Evolutionary conservation across 2,797 vertebrate species (phyloP), one percentile per base, ranked within the genome.

Genomic region (Rhincodon typus): DNA sequence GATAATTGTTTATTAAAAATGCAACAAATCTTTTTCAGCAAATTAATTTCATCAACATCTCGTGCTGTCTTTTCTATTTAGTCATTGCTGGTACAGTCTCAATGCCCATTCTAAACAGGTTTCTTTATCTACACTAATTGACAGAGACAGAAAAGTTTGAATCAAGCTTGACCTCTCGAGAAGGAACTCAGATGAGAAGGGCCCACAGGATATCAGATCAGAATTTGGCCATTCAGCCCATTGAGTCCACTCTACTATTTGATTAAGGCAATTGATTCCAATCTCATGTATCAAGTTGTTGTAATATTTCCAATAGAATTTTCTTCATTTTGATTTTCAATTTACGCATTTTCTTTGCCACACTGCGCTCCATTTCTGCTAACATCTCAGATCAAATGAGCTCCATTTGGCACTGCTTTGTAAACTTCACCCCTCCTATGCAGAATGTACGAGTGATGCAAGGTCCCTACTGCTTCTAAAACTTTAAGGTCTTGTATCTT

Each of bases 91-190:
- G 4, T 8, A 34, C 27, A 6, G 27, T 30, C 23, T 50, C 90
- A 38, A 38, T 95, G 70, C 70, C 53, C 30, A 50, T 50, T 30
- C 70, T 2, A 50, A 95, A 77, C 69, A 77, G 46, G 27, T 95
- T 94, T 50, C 46, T 95, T 70, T 25, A 95, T 72, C 46, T 95
- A 30, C 27, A 17, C 70, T 95, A 95, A 74, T 53, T 95, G 70
- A 50, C 17, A 95, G 15, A 77, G 46, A 3, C 3, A 91, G 88
- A 25, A 13, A 30, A 95, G 42, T n/a, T 74, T 46, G 74, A 46
- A 74, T 95, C 94, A 95, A 95, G 53, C 30, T 17, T 38, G 5
- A 77, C 70, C 70, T 15, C 94, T 53, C 57, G 94, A 95, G 42
- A 72, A 46, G 57, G 50, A 50, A 13, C 27, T 77, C n/a, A 30